Base-by-base conservation (phyloP, 2,888 invertebrate species). In the Strigamia transsilvanica region DNA sequence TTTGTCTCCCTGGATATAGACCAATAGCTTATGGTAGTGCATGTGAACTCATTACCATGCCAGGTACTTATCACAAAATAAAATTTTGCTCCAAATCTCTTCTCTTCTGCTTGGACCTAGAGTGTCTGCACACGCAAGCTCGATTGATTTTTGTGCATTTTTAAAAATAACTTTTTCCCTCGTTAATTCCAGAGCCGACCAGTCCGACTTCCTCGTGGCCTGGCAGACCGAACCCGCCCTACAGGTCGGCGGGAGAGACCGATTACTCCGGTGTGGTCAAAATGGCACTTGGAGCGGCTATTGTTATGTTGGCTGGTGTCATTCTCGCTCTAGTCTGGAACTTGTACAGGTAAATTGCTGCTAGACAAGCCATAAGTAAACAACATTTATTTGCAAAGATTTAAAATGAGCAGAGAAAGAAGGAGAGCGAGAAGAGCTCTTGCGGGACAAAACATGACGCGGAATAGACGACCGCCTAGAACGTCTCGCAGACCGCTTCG, bases 291-390 rank as follows among this genome's bases (percentile, higher is more conserved):
- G 82, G 82, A 32, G 82, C 82, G n/a, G 82, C 82, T 10, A 82
- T 82, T 15, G 82, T 82, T 23, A 82, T 82, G 78, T 32, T 82
- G 77, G 78, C 82, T 0, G 82, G 82, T 9, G 82, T 82, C 3
- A 82, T 82, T 42, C 46, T 82, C 10, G 82, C 82, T 38, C 82
- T 82, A 32, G 78, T 82, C 27, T 82, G 82, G 82, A 82, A 82
- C 27, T 27, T 82, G 12, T 82, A 78, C 61, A 82, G 82, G 82
- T 82, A 82, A 61, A 32, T 34, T 34, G n/a, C 15, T 2, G 15
- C 15, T 10, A 3, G 27, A 27, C 27, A 27, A 27, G 27, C 27
- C 3, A 2, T 27, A 27, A 27, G 27, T 27, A 27, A 27, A 27
- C 27, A 27, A 38, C 10, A 3, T 32, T 73, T 73, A 73, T 32